Percentiles rank a stretch among this genome's conserved stretches.
These are phyloP conservation scores for Leguminivora glycinivorella DNA, from an alignment of 1,140 invertebrate genomes.

Conservation along the genomic window DNA sequence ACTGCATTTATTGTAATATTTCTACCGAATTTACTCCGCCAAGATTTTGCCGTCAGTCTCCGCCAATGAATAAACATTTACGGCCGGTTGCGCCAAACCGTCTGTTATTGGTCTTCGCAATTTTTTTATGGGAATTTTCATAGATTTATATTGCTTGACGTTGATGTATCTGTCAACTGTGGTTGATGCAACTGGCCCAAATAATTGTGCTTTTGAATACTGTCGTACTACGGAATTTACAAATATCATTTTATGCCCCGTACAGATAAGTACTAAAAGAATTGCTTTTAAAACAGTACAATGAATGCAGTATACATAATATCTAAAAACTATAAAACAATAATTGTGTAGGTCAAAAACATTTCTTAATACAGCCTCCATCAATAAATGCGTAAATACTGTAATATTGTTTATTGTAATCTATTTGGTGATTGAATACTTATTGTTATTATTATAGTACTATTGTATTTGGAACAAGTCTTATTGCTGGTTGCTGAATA, in stretches of 20 bases:
- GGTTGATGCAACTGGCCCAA: too few species aligned
- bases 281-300: conserved; percentile 44
- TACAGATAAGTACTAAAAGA: too few species aligned
- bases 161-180: too few species aligned
- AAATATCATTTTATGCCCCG: too few species aligned
- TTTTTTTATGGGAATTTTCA: too few species aligned
- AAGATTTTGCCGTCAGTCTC: not conserved
- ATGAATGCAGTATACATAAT: conserved; percentile 44
- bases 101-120: too few species aligned
- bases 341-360: conserved; percentile 47
- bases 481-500: conserved; percentile 16
- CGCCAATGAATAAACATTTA: not conserved
- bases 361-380: conserved; percentile 60
- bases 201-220: too few species aligned
- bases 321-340: conserved; percentile 73
- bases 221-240: too few species aligned
- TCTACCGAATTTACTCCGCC: not conserved
- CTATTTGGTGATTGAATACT: conserved; percentile 23
- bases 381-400: conserved; percentile 76
- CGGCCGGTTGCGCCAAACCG: too few species aligned
- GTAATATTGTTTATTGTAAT: conserved; percentile 43
- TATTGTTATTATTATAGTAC: conserved; percentile 15
- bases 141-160: too few species aligned
- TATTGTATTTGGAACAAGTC: conserved; percentile 18
- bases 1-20: conserved; percentile 6